Conservation (phyloP, 2,888 invertebrate genomes). For the Criorhina ranunculi region DNA sequence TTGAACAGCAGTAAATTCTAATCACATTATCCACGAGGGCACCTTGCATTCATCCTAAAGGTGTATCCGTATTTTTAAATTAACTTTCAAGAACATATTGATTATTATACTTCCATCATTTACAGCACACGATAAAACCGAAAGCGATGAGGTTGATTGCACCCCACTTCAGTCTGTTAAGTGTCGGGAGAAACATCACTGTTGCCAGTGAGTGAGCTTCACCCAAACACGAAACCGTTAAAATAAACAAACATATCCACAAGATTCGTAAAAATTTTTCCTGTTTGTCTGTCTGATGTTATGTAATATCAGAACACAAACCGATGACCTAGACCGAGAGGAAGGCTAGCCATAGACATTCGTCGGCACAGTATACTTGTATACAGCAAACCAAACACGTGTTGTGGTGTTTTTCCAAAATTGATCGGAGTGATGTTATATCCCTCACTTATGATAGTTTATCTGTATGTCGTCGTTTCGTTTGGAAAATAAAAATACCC, state of each 20-base stretch:
- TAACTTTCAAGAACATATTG: conserved; percentile 17
- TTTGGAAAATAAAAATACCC: neutral
- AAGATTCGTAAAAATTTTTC: neutral
- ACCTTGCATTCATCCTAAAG: neutral
- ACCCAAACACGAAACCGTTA: conserved; percentile 24
- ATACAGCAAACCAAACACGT: conserved; percentile 33
- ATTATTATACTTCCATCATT: conserved; percentile 34
- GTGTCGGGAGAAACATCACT: conserved; percentile 11
- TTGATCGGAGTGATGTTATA: conserved; percentile 30
- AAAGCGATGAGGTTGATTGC: conserved; percentile 32
- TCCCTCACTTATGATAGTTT: conserved; percentile 45
- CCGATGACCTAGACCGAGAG: conserved; percentile 56
- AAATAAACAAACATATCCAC: conserved; percentile 45
- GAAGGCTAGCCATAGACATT: conserved; percentile 2
- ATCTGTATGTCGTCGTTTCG: conserved; percentile 28
- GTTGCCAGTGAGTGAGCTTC: neutral
- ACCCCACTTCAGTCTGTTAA: conserved; percentile 40
- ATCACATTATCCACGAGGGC: neutral
- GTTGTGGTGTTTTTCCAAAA: conserved; percentile 2
- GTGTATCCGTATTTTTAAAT: conserved; percentile 4
- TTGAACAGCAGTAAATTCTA: neutral
- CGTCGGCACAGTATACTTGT: conserved; percentile 10
- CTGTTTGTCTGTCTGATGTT: conserved; percentile 5
- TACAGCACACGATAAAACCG: conserved; percentile 29
- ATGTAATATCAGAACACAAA: conserved; percentile 31